Conservation (phyloP, 1,140 invertebrate species). For the Tetragonula clypearis region DNA sequence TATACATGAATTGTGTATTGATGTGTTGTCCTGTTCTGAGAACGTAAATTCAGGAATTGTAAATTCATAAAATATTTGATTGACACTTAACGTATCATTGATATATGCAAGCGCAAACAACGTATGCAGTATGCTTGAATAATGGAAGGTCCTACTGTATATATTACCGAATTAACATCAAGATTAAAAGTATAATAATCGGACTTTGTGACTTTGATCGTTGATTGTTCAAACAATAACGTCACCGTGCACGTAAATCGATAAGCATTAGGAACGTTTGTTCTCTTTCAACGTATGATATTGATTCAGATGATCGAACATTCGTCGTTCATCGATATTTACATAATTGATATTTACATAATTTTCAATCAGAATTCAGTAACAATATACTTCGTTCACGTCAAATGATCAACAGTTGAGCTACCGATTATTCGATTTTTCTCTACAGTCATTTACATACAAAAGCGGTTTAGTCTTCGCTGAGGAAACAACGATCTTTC, state of each 20-base stretch:
- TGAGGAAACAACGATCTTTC: too few relatives aligned
- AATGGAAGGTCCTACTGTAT: too few relatives aligned
- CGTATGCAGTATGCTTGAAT: too few relatives aligned
- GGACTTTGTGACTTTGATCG: neutral
- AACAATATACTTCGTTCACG: neutral
- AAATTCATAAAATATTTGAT: too few relatives aligned
- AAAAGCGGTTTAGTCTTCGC: neutral
- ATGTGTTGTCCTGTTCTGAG: neutral
- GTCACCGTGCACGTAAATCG: neutral
- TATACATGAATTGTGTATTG: neutral
- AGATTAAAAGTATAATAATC: neutral
- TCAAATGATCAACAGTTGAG: neutral
- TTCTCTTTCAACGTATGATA: too few relatives aligned
- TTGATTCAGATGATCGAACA: neutral
- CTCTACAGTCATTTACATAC: neutral
- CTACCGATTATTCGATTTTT: neutral
- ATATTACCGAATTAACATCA: neutral
- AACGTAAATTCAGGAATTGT: too few relatives aligned
- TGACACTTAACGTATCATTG: too few relatives aligned
- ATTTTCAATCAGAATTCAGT: neutral
- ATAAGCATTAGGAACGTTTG: neutral
- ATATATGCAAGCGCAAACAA: too few relatives aligned
- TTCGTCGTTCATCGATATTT: neutral
- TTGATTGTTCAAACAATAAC: neutral
- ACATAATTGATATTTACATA: neutral